Percentiles rank a stretch among this genome's conserved stretches.
These are phyloP conservation scores for Cryptocephalus primarius DNA, from an alignment of 2,888 invertebrate species.

Conservation along the genomic window DNA sequence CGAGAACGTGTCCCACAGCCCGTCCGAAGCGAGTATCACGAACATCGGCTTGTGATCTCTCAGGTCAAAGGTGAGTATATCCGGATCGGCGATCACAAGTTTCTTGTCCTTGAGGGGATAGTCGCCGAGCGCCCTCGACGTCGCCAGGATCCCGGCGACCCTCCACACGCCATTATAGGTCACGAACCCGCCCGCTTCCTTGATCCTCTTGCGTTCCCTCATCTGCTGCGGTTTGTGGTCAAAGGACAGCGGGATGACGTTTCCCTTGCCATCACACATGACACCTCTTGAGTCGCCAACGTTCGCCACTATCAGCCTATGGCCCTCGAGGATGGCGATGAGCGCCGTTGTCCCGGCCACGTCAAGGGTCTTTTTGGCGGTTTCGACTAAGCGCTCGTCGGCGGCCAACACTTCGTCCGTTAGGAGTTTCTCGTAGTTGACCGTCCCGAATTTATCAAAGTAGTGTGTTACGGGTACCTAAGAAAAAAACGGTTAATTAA, in stretches of 20 bases:
- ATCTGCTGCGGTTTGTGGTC: conserved; percentile 97
- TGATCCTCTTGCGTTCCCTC: conserved; percentile 83
- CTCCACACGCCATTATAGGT: conserved; percentile 95
- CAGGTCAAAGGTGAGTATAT: conserved; percentile 84
- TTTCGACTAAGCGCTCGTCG: conserved; percentile 69
- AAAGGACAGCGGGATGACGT: conserved; percentile 84
- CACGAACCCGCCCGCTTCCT: conserved; percentile 90
- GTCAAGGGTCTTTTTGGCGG: conserved; percentile 66
- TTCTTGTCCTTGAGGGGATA: conserved; percentile 90
- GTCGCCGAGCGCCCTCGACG: conserved; percentile 89
- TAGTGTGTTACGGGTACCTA: conserved; percentile 47
- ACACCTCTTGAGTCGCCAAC: conserved; percentile 95
- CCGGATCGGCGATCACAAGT: conserved; percentile 90
- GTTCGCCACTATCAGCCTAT: conserved; percentile 82
- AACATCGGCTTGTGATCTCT: conserved; percentile 80
- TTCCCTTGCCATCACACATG: conserved; percentile 84
- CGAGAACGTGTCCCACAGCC: conserved; percentile 91
- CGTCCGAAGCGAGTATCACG: conserved; percentile 87
- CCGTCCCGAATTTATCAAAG: conserved; percentile 57
- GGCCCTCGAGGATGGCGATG: conserved; percentile 75
- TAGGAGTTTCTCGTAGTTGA: conserved; percentile 70
- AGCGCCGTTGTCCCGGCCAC: conserved; percentile 86
- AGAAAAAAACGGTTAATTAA: too few relatives aligned
- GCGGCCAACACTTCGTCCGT: conserved; percentile 81
- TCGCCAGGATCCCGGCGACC: conserved; percentile 89